Conservation (phyloP, 2,113 vertebrate species). For the Elanoides forficatus region DNA sequence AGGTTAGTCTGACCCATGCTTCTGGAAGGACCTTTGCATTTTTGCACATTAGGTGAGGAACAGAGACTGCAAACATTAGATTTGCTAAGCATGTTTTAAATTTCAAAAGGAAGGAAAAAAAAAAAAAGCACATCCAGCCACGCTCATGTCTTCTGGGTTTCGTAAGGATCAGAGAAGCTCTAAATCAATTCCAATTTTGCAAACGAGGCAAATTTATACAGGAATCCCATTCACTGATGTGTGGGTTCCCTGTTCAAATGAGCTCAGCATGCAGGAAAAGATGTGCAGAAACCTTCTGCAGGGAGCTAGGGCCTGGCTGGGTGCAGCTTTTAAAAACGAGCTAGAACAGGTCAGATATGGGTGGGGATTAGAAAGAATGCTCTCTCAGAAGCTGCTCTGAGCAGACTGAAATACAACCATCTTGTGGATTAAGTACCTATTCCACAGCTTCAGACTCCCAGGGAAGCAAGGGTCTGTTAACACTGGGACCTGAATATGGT, state of each 20-base stretch:
- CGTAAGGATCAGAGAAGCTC: not conserved
- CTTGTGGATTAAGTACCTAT: not conserved
- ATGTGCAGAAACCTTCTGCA: conserved; percentile 8
- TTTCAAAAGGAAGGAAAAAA: not conserved
- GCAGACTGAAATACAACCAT: not conserved
- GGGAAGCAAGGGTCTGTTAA: not conserved
- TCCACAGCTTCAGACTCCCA: not conserved
- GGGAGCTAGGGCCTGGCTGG: not conserved
- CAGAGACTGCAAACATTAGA: not conserved
- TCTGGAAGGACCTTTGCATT: not conserved
- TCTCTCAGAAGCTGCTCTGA: not conserved
- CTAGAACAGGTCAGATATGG: conserved; percentile 43
- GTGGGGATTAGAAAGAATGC: conserved; percentile 57
- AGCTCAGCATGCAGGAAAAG: not conserved
- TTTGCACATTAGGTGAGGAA: not conserved
- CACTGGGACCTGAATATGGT: not conserved
- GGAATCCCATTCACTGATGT: not conserved
- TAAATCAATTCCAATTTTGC: not conserved
- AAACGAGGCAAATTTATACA: not conserved
- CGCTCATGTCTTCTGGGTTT: not conserved
- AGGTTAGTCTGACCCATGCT: not conserved
- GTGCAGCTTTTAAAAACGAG: conserved; percentile 39
- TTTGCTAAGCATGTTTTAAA: not conserved
- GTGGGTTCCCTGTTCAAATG: not conserved
- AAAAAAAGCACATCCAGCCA: not conserved